Conservation (phyloP, 2,797 vertebrate species). For the Pteronotus mesoamericanus region DNA sequence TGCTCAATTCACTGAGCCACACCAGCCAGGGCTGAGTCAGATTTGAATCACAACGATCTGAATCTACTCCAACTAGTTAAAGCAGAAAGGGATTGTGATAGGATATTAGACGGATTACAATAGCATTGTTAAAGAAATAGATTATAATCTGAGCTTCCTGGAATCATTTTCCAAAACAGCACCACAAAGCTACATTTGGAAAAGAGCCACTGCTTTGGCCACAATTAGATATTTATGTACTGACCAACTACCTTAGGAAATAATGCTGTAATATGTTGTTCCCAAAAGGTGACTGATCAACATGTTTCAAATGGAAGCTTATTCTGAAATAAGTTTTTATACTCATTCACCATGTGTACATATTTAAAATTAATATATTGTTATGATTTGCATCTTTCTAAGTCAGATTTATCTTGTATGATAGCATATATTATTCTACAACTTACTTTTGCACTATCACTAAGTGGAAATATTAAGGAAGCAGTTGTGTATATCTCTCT, state of each 20-base stretch:
- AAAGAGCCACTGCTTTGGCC: background rate
- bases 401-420: background rate
- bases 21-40: too few species aligned
- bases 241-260: background rate
- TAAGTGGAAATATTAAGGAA: background rate
- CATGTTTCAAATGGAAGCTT: background rate
- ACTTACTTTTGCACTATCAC: background rate
- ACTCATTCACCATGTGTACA: background rate
- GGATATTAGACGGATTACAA: background rate
- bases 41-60: background rate
- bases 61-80: background rate
- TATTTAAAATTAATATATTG: background rate
- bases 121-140: background rate
- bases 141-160: background rate
- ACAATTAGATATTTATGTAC: background rate
- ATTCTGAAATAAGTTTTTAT: background rate
- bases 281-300: background rate
- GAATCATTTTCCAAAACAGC: background rate
- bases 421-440: background rate
- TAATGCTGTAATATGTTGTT: background rate
- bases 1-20: too few species aligned
- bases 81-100: background rate
- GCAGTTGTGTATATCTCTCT: background rate
- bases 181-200: background rate
- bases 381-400: background rate